These are phyloP conservation scores for Tubulanus polymorphus DNA, from an alignment of 2,888 invertebrate species.

Conservation along the genomic window DNA sequence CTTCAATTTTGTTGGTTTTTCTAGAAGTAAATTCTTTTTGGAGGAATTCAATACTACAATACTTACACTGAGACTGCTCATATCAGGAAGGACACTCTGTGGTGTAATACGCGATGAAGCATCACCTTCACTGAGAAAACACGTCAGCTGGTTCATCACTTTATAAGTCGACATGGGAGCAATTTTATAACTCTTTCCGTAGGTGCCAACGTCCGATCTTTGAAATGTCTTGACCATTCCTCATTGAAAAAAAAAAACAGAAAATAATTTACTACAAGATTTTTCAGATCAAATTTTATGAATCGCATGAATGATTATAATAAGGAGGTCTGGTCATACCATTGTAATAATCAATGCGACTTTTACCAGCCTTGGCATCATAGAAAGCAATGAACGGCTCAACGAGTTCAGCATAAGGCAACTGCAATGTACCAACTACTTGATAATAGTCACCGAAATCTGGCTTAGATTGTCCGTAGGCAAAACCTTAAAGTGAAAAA, in stretches of 20 bases:
- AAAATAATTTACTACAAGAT: conserved; percentile 1
- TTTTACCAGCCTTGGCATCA: conserved; percentile 69
- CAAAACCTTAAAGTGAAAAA: no score
- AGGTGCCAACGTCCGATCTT: conserved; percentile 60
- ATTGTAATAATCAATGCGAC: conserved; percentile 91
- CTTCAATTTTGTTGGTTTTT: no score
- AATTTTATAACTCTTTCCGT: conserved; percentile 54
- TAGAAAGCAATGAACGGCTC: conserved; percentile 91
- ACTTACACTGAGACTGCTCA: conserved; percentile 71
- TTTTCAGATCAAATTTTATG: neutral
- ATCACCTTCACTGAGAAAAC: conserved; percentile 80
- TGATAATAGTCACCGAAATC: conserved; percentile 28
- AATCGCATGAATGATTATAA: neutral
- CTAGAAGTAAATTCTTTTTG: no score
- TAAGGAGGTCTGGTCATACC: conserved; percentile 54
- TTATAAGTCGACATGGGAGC: conserved; percentile 74
- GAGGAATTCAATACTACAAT: no score
- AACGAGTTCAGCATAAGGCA: conserved; percentile 89
- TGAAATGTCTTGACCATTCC: conserved; percentile 90
- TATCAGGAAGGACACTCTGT: conserved; percentile 78
- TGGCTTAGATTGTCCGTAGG: no score
- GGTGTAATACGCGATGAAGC: conserved; percentile 60
- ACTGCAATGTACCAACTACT: conserved; percentile 58
- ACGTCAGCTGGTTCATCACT: conserved; percentile 68
- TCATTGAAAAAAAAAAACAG: conserved; percentile 30